These are phyloP conservation scores for Anomalospiza imberbis DNA, from an alignment of 2,797 vertebrate species.

Conservation along the genomic window DNA sequence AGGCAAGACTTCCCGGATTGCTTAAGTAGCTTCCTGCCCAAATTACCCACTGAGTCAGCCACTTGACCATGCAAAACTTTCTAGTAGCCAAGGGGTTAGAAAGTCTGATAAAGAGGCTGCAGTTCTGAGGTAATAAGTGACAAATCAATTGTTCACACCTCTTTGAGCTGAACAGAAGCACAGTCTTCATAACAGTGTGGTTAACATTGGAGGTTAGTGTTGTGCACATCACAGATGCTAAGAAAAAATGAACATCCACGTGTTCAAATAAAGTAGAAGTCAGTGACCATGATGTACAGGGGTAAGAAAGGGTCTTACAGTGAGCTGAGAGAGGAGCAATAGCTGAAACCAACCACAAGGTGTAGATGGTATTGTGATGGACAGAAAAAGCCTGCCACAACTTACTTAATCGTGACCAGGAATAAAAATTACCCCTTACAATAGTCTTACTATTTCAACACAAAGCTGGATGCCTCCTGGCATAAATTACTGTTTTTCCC, in stretches of 20 bases:
- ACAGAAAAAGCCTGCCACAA: background rate
- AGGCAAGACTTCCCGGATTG: background rate
- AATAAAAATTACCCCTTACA: background rate
- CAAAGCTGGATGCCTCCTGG: background rate
- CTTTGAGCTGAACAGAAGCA: background rate
- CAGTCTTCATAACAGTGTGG: background rate
- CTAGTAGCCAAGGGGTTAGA: background rate
- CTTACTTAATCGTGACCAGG: background rate
- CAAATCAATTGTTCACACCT: background rate
- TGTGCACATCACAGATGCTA: background rate
- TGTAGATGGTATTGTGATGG: background rate
- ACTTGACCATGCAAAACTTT: background rate
- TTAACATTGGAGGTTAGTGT: background rate
- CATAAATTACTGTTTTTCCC: background rate
- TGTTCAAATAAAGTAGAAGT: background rate
- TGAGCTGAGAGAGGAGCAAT: background rate
- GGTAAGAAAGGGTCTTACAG: background rate
- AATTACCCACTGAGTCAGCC: rapidly evolving
- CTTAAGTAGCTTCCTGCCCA: background rate
- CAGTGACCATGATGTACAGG: background rate
- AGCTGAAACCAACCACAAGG: background rate
- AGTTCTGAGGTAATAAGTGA: background rate
- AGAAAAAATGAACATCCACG: rapidly evolving
- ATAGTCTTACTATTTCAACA: background rate
- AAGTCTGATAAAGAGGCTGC: background rate